Conservation (phyloP, 2,888 invertebrate genomes). For the Amiota communis region DNA sequence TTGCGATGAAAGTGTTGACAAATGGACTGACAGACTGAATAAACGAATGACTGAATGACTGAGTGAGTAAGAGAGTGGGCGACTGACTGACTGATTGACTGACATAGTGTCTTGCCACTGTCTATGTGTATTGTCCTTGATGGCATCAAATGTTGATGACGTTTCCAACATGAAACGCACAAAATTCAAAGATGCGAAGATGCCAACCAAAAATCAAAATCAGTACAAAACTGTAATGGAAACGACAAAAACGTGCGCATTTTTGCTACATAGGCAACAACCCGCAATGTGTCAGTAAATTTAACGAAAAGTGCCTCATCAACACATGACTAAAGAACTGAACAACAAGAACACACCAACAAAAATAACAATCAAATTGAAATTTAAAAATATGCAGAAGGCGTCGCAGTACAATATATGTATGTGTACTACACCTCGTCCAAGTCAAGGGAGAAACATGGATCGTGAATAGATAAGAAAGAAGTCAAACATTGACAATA, state of each 20-base stretch:
- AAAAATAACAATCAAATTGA: background rate
- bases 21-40: constrained; percentile 42
- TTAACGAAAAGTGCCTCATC: constrained; percentile 26
- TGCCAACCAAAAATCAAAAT: constrained; percentile 58
- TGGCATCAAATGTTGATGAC: constrained; percentile 1
- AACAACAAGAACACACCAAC: background rate
- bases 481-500: constrained; percentile 8
- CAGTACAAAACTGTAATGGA: constrained; percentile 66
- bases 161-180: constrained; percentile 34
- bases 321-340: constrained; percentile 9
- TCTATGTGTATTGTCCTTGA: constrained; percentile 8
- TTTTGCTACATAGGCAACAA: constrained; percentile 37
- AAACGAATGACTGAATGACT: constrained; percentile 18
- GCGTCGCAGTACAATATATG: too few relatives aligned
- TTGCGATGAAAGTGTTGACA: constrained; percentile 58
- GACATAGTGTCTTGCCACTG: constrained; percentile 56
- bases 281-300: constrained; percentile 21
- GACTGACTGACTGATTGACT: constrained; percentile 60
- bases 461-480: background rate
- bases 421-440: too few relatives aligned
- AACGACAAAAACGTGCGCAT: constrained; percentile 64
- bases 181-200: constrained; percentile 36
- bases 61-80: constrained; percentile 37
- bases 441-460: too few relatives aligned
- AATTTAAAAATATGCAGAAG: too few relatives aligned